phyloP scores from a whole-genome alignment of 1,140 invertebrate species.

The Eulimnadia texana region DNA sequence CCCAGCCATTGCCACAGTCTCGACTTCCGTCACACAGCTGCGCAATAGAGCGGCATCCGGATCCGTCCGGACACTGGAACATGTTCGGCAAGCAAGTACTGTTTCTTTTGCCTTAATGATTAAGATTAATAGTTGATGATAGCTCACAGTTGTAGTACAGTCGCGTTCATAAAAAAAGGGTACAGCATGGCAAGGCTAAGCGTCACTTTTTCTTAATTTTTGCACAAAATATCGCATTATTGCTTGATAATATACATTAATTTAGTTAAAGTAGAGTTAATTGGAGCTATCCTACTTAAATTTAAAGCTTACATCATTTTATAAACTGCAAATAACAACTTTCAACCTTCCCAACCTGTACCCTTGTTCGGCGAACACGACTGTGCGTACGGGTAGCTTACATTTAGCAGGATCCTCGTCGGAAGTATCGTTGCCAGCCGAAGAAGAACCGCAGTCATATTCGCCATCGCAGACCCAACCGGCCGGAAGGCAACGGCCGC shows the following conservation, averaged over 20 bases:
- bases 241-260: background rate
- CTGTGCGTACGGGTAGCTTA: no score
- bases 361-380: no score
- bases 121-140: background rate
- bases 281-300: background rate
- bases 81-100: constrained; percentile 41
- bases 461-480: constrained; percentile 65
- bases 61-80: constrained; percentile 40
- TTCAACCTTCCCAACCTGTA: no score
- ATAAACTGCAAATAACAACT: no score
- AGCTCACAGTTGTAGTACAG: background rate
- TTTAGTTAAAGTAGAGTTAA: background rate
- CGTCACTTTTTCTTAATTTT: background rate
- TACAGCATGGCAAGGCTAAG: background rate
- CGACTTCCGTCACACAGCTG: constrained; percentile 35
- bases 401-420: constrained; percentile 41
- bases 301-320: no score
- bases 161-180: no score
- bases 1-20: constrained; percentile 38
- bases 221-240: background rate
- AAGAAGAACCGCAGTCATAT: constrained; percentile 51
- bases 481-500: constrained; percentile 52
- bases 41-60: constrained; percentile 32
- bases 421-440: constrained; percentile 38
- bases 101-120: constrained; percentile 31